Percentiles rank a stretch among this genome's conserved stretches.
These are phyloP conservation scores for Ifrita kowaldi DNA, from an alignment of 2,113 vertebrate genomes.

Conservation along the genomic window DNA sequence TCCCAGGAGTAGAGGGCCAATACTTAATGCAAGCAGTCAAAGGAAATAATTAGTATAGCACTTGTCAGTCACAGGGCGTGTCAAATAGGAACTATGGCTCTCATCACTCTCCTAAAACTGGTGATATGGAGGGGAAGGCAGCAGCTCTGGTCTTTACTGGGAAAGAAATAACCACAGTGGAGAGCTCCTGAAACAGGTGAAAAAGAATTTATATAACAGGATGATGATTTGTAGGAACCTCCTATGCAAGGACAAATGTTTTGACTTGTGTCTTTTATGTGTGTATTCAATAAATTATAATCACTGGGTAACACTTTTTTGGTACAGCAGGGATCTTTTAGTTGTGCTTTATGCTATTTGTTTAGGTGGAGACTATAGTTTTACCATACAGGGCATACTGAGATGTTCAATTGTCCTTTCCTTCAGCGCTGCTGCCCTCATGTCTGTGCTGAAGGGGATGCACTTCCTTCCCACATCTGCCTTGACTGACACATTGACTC, in stretches of 20 bases:
- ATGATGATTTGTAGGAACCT: background rate
- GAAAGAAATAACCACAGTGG: background rate
- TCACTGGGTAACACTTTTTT: background rate
- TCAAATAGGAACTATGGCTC: background rate
- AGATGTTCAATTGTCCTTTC: background rate
- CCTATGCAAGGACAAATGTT: background rate
- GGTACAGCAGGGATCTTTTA: background rate
- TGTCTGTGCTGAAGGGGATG: background rate
- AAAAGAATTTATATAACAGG: background rate
- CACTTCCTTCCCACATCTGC: background rate
- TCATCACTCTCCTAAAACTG: background rate
- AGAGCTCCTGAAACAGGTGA: background rate
- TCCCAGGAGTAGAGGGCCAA: background rate
- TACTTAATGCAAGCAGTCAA: background rate
- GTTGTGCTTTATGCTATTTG: background rate
- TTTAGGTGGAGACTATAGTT: background rate
- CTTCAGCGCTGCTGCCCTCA: background rate
- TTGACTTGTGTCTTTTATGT: background rate
- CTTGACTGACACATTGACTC: fast-evolving
- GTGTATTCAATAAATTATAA: background rate
- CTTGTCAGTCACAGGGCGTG: background rate
- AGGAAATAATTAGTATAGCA: background rate
- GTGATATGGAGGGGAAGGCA: background rate
- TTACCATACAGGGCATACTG: background rate
- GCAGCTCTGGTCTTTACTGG: background rate